phyloP scores from a whole-genome alignment of 2,888 invertebrate species.

The Mesochorus sp. region DNA sequence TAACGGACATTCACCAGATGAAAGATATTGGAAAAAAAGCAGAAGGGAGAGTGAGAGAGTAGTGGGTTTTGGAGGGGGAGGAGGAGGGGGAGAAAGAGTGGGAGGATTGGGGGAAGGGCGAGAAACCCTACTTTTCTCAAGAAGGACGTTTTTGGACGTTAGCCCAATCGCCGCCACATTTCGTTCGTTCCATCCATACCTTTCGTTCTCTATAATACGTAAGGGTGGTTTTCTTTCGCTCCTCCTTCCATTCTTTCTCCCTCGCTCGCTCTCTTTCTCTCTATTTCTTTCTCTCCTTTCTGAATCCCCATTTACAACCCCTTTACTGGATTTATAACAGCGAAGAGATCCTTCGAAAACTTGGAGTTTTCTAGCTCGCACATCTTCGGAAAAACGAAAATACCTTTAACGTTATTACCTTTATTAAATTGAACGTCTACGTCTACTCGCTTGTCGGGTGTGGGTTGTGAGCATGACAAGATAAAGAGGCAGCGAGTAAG shows the following conservation, averaged over 20 bases:
- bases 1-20: slow-evolving; percentile 59
- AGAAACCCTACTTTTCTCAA: slow-evolving; percentile 50
- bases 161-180: slow-evolving; percentile 80
- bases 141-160: slow-evolving; percentile 78
- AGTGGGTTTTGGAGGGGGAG: neutral
- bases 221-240: slow-evolving; percentile 34
- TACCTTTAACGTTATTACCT: slow-evolving; percentile 80
- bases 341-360: slow-evolving; percentile 45
- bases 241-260: slow-evolving; percentile 12
- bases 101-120: neutral
- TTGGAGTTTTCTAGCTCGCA: slow-evolving; percentile 65
- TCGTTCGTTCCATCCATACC: slow-evolving; percentile 69
- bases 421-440: slow-evolving; percentile 80
- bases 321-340: slow-evolving; percentile 51
- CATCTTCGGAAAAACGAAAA: slow-evolving; percentile 73
- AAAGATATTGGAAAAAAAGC: slow-evolving; percentile 1
- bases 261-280: slow-evolving; percentile 4
- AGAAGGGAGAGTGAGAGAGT: neutral
- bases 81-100: neutral
- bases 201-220: slow-evolving; percentile 62
- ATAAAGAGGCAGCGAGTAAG: neutral
- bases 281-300: slow-evolving; percentile 4
- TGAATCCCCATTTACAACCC: slow-evolving; percentile 36
- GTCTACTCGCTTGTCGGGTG: neutral
- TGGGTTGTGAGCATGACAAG: slow-evolving; percentile 1